These are phyloP conservation scores for Henricia sp. DNA, from an alignment of 53 echinoderm and acorn worm species.

Conservation along the genomic window DNA sequence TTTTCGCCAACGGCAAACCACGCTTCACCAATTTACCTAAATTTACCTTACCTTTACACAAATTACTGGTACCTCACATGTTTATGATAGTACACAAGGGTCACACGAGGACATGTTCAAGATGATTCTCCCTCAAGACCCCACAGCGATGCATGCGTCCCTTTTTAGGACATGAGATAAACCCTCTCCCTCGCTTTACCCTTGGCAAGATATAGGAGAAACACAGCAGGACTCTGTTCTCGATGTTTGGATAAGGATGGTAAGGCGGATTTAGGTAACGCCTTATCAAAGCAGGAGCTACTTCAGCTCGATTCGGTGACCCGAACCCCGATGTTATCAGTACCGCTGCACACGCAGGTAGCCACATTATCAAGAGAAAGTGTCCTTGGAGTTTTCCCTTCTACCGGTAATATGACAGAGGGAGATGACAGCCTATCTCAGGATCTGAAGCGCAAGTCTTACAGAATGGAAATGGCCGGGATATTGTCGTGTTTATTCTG, in stretches of 20 bases:
- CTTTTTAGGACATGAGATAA: background rate
- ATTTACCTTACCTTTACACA: no score
- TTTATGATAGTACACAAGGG: no score
- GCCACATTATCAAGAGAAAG: background rate
- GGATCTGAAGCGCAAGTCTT: no score
- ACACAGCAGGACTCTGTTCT: background rate
- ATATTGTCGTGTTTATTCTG: no score
- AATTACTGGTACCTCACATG: no score
- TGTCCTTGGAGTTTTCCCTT: background rate
- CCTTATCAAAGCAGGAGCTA: background rate
- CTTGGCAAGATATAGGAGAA: background rate
- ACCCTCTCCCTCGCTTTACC: background rate
- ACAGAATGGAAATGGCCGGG: no score
- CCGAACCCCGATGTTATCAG: background rate
- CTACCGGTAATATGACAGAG: no score
- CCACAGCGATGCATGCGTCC: background rate
- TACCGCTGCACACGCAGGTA: background rate
- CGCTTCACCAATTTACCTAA: no score
- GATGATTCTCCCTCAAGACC: no score
- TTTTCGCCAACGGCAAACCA: no score
- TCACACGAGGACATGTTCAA: no score
- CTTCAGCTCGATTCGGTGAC: background rate
- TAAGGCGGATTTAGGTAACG: constrained; percentile 23
- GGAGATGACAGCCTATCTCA: no score
- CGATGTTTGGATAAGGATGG: constrained; percentile 1